A percentile compares a stretch with the other conserved stretches of the same genome.
phyloP scores from a whole-genome alignment of 2,888 invertebrate genomes.

The Gryllus longicercus region DNA sequence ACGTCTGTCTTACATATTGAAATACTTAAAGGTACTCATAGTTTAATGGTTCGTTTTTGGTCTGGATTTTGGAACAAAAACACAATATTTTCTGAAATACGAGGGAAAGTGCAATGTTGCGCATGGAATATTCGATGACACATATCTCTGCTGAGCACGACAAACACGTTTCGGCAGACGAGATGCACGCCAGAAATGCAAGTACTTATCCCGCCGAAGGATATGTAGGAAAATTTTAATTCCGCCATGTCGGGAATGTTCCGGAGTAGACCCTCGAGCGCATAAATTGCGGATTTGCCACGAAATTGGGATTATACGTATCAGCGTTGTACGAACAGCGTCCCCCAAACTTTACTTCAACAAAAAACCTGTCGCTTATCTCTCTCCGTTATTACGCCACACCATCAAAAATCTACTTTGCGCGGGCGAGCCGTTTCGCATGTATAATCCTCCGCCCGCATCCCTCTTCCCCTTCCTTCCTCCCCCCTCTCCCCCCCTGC shows the following conservation, averaged over 20 bases:
- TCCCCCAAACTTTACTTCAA: not conserved
- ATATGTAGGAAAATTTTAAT: not conserved
- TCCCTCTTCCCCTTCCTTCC: too few relatives aligned
- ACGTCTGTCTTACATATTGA: too few relatives aligned
- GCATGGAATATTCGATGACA: too few relatives aligned
- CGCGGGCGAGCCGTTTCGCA: conserved; percentile 17
- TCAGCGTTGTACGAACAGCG: not conserved
- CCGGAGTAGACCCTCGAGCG: not conserved
- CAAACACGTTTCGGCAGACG: too few relatives aligned
- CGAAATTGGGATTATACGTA: conserved; percentile 17
- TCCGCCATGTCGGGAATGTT: not conserved
- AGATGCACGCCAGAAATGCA: too few relatives aligned
- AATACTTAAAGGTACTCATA: too few relatives aligned
- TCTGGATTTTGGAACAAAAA: too few relatives aligned
- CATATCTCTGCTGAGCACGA: too few relatives aligned
- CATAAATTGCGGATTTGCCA: conserved; percentile 7
- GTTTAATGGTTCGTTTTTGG: too few relatives aligned
- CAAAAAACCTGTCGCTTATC: conserved; percentile 9
- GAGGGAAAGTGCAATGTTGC: too few relatives aligned
- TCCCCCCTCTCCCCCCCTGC: too few relatives aligned
- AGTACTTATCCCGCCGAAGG: not conserved
- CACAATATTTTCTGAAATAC: too few relatives aligned
- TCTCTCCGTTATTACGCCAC: conserved; percentile 5
- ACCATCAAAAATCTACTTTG: conserved; percentile 17
- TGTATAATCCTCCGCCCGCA: not conserved